These are phyloP conservation scores for Drosophila birchii DNA, from an alignment of 2,888 invertebrate species.

Conservation along the genomic window DNA sequence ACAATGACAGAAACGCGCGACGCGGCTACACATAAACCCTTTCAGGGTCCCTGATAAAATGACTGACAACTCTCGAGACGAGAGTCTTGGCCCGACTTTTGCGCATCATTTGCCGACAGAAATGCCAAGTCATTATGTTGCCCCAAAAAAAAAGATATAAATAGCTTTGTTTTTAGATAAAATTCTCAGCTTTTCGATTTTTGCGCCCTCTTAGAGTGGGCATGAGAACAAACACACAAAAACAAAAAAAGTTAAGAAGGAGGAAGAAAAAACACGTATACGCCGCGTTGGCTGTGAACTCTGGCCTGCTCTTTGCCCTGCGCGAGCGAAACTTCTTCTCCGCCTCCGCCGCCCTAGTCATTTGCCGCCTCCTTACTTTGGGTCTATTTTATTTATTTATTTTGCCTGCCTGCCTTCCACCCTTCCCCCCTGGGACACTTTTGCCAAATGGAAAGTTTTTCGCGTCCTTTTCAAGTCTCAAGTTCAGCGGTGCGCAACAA, in stretches of 20 bases:
- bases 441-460: slow-evolving; percentile 70
- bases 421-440: slow-evolving; percentile 41
- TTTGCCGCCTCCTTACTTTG: slow-evolving; percentile 40
- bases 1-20: slow-evolving; percentile 52
- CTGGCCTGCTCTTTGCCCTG: slow-evolving; percentile 31
- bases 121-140: slow-evolving; percentile 76
- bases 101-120: slow-evolving; percentile 67
- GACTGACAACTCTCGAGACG: slow-evolving; percentile 56
- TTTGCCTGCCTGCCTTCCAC: not conserved
- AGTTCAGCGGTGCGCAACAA: slow-evolving; percentile 74
- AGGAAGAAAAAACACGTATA: slow-evolving; percentile 60
- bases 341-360: slow-evolving; percentile 16
- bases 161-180: slow-evolving; percentile 52
- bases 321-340: not conserved
- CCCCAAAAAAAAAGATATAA: slow-evolving; percentile 53
- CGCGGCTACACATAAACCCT: slow-evolving; percentile 62
- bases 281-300: slow-evolving; percentile 46
- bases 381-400: slow-evolving; percentile 39
- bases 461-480: slow-evolving; percentile 62
- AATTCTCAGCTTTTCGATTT: slow-evolving; percentile 41
- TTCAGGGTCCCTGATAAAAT: slow-evolving; percentile 64
- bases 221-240: not conserved
- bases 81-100: slow-evolving; percentile 53
- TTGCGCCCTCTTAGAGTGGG: not conserved
- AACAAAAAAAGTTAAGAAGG: not conserved